Evolutionary conservation across 2,113 vertebrate genomes (phyloP), one percentile per base, ranked within the genome.

Genomic region (Etia nguti): DNA sequence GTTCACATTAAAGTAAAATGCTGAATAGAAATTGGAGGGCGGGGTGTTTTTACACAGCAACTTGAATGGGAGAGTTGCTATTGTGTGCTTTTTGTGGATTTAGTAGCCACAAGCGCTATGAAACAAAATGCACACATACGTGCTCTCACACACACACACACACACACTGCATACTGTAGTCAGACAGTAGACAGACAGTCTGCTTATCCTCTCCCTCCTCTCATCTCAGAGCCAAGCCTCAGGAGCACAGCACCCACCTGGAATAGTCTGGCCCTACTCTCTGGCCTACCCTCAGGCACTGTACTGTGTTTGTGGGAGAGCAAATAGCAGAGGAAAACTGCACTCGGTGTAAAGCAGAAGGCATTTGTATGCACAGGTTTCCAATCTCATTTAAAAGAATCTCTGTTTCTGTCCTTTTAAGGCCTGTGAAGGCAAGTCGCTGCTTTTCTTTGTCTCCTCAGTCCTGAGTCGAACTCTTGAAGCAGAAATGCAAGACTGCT

Each of bases 201-300:
- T 83, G 81, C 79, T 86, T 82, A 84, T 92, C 85, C 79, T 81
- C 73, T 83, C 55, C 46, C 81, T 79, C 79, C 86, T 93, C 92
- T 93, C 92, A 91, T 93, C 86, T 94, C 52, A 68, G 81, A 88
- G 91, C 92, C 90, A 90, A 92, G 80, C 91, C 89, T 91, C 83
- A 90, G 93, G 92, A 93, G 85, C 84, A 81, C 80, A 29, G 80
- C 41, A 26, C 92, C 94, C 92, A 94, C 94, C 94, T 95, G 94
- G 92, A 95, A 93, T 91, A 90, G 90, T 92, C 94, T 95, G 94
- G 90, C 92, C 90, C 82, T n/a, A 31, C 92, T 95, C 73, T 82
- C 83, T 90, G 83, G 91, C 88, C 93, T 94, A 84, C 87, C 94
- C 87, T 87, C 82, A 81, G 94, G 94, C 91, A 2, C 80, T 79